Base-by-base conservation (phyloP, 2,113 vertebrate genomes). In the Crotalus helleri region DNA sequence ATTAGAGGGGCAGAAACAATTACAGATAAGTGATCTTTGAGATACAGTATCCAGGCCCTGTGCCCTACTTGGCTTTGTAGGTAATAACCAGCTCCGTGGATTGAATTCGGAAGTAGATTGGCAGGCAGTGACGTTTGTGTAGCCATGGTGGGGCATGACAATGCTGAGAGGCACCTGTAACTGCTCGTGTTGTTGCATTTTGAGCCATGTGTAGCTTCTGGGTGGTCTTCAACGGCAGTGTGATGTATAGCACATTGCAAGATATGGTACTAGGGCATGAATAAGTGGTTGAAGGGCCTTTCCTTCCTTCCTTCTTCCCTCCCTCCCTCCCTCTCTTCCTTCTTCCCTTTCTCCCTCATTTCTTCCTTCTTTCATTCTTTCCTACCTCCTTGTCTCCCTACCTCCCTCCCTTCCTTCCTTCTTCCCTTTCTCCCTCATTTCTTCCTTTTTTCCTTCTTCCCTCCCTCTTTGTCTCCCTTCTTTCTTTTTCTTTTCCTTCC, bases 281-380 rank as follows among this genome's bases (percentile, higher is more conserved):
- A n/a, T 15, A 74, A 33, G 12, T 74, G 5, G n/a, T 74, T 74
- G 69, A 74, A 74, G n/a, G 2, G 69, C 13, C 64, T 69, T 29
- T 3, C 3, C 21, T 12, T 64, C 0, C 3, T 64, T 1, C 10
- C 2, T 26, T 3, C 23, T 0, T 26, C 7, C 7, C 1, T 23
- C 0, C 21, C 19, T 19, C 2, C 15, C 21, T 23, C 19, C 57
- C 1, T 58, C 19, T 5, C 3, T 61, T 4, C 3, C 7, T 24
- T 24, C 7, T 5, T 24, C 7, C 55, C 17, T 10, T 54, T 12
- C 53, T 12, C 10, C 1, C 19, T 58, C 46, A 46, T 46, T 21
- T 17, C 17, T 57, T 57, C 19, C 17, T 57, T 58, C 5, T 5
- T 58, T 5, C 57, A 21, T 58, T 5, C 17, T 19, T 57, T 1